A percentile compares a stretch with the other conserved stretches of the same genome.
phyloP scores from a whole-genome alignment of 2,888 invertebrate genomes.

The Oscheius myriophilus region DNA sequence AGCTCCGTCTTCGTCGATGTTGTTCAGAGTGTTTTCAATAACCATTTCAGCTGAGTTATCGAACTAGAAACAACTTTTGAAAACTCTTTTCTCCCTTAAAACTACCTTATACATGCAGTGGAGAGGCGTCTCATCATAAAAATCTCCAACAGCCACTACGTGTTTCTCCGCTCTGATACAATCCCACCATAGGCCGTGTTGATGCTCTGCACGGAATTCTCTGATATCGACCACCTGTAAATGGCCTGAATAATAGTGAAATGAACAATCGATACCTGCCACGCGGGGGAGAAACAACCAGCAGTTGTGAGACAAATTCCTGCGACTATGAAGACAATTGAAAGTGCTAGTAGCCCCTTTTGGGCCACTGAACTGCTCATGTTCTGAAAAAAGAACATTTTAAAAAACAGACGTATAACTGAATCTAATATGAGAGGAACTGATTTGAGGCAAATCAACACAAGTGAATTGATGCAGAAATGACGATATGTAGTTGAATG shows the following conservation, averaged over 20 bases:
- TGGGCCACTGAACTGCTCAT: conserved; percentile 45
- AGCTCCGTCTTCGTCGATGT: conserved; percentile 69
- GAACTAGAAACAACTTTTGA: conserved; percentile 47
- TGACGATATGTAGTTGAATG: no score
- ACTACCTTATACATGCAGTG: conserved; percentile 69
- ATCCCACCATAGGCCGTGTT: conserved; percentile 70
- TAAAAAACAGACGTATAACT: no score
- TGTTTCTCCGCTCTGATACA: conserved; percentile 69
- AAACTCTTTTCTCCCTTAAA: not conserved
- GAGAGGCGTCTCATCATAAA: conserved; percentile 68
- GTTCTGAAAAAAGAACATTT: not conserved
- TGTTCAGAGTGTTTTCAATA: conserved; percentile 67
- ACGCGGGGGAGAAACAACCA: conserved; percentile 63
- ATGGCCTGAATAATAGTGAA: not conserved
- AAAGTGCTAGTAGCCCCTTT: conserved; percentile 63
- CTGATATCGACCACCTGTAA: conserved; percentile 65
- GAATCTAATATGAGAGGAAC: no score
- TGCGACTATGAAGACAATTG: conserved; percentile 63
- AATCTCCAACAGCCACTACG: conserved; percentile 69
- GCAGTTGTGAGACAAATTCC: conserved; percentile 63
- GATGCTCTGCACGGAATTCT: conserved; percentile 69
- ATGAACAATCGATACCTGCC: conserved; percentile 47
- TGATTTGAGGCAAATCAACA: no score
- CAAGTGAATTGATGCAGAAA: no score
- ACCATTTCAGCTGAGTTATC: conserved; percentile 69